These are phyloP conservation scores for Clepsis dumicolana DNA, from an alignment of 2,888 invertebrate genomes.

Conservation along the genomic window DNA sequence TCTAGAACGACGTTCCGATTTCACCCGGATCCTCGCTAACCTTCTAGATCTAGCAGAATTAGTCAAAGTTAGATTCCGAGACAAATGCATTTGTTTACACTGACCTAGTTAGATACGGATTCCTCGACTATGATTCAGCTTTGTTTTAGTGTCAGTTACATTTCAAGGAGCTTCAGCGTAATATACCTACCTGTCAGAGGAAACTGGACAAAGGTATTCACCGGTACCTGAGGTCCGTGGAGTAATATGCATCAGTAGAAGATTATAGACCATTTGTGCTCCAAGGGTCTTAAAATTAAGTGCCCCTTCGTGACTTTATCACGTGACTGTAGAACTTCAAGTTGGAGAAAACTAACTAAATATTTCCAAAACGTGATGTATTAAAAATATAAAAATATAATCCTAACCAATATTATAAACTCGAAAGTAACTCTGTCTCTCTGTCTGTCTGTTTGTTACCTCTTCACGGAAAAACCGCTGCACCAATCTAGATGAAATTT, in stretches of 20 bases:
- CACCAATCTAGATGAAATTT: too few relatives aligned
- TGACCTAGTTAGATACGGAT: constrained; percentile 11
- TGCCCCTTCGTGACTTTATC: too few relatives aligned
- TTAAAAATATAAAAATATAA: too few relatives aligned
- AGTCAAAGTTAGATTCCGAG: not conserved
- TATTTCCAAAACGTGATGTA: too few relatives aligned
- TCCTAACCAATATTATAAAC: too few relatives aligned
- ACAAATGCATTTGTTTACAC: constrained; percentile 11
- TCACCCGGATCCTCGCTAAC: not conserved
- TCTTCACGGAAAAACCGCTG: too few relatives aligned
- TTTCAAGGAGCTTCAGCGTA: not conserved
- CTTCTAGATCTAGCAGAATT: constrained; percentile 5
- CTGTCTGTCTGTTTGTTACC: too few relatives aligned
- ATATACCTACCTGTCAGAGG: not conserved
- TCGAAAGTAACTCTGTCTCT: too few relatives aligned
- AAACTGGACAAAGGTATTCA: too few relatives aligned
- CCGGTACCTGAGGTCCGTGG: too few relatives aligned
- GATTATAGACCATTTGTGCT: not conserved
- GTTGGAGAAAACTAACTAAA: too few relatives aligned
- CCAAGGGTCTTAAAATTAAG: not conserved
- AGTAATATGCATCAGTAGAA: not conserved
- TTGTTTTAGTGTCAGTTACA: constrained; percentile 7
- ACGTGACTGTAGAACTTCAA: too few relatives aligned
- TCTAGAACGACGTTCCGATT: not conserved
- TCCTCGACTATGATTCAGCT: not conserved